Percentiles rank a stretch among this genome's conserved stretches.
Evolutionary conservation across 2,888 invertebrate genomes (phyloP).

Genomic region (Theretra japonica): DNA sequence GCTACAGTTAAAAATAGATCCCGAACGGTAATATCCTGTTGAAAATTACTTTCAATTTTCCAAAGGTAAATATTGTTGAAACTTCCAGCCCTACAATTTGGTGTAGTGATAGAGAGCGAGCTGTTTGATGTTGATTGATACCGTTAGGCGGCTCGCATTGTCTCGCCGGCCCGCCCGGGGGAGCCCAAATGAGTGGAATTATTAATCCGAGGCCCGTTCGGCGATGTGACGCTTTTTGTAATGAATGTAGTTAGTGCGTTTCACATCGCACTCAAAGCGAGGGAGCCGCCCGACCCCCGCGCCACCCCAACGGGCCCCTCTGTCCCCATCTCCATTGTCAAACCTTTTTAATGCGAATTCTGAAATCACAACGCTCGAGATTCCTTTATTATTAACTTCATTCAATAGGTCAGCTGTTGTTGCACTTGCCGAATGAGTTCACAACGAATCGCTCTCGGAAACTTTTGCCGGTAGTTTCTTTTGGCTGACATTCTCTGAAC

Average conservation of each 20-base stretch:
- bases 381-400: slow-evolving; percentile 45
- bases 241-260: slow-evolving; percentile 69
- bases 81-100: slow-evolving; percentile 64
- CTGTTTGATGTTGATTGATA: slow-evolving; percentile 85
- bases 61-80: slow-evolving; percentile 18
- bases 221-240: slow-evolving; percentile 82
- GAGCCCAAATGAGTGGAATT: slow-evolving; percentile 81
- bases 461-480: slow-evolving; percentile 18
- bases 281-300: slow-evolving; percentile 44
- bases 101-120: slow-evolving; percentile 62
- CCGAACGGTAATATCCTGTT: neutral
- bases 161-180: slow-evolving; percentile 72
- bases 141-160: slow-evolving; percentile 81
- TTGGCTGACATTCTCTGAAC: slow-evolving; percentile 21
- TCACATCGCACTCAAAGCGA: slow-evolving; percentile 51
- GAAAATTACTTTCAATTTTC: slow-evolving; percentile 8
- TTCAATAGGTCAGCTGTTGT: slow-evolving; percentile 53
- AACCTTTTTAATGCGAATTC: slow-evolving; percentile 59
- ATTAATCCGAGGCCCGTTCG: slow-evolving; percentile 76
- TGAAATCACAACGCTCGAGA: slow-evolving; percentile 48
- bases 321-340: slow-evolving; percentile 54
- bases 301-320: slow-evolving; percentile 38
- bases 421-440: slow-evolving; percentile 38
- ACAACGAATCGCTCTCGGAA: slow-evolving; percentile 29
- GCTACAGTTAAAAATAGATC: neutral